These are phyloP conservation scores for Danionella cerebrum DNA, from an alignment of 2,113 vertebrate genomes.

Conservation along the genomic window DNA sequence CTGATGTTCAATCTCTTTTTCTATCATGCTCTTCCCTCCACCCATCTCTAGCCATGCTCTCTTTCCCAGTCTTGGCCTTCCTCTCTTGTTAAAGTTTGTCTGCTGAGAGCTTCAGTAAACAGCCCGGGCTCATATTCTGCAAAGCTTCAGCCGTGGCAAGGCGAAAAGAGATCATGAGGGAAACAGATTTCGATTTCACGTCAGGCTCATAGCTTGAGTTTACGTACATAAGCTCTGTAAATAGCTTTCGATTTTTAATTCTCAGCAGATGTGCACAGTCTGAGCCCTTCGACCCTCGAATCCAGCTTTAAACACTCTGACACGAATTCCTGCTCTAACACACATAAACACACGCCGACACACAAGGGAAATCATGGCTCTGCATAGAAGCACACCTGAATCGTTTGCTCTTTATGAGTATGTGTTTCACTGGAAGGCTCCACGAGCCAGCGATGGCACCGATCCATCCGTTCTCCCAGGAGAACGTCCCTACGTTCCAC, in stretches of 20 bases:
- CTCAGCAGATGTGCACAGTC: conserved; percentile 52
- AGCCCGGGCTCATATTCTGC: neutral
- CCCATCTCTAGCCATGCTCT: neutral
- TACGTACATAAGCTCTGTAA: conserved; percentile 58
- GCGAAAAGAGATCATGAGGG: conserved; percentile 34
- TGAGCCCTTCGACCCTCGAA: neutral
- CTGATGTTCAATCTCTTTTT: conserved; percentile 27
- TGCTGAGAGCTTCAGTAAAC: neutral
- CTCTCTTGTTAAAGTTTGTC: conserved; percentile 8
- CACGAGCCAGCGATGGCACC: conserved; percentile 1
- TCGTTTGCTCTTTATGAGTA: neutral
- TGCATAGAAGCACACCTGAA: conserved; percentile 24
- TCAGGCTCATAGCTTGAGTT: conserved; percentile 59
- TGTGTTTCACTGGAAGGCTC: neutral
- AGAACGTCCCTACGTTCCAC: neutral
- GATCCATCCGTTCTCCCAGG: neutral
- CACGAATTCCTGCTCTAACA: neutral
- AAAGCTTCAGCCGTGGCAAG: conserved; percentile 14
- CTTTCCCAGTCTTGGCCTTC: conserved; percentile 16
- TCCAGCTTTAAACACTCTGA: conserved; percentile 16
- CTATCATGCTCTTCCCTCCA: conserved; percentile 29
- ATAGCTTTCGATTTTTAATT: conserved; percentile 68
- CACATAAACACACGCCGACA: conserved; percentile 4
- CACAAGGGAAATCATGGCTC: conserved; percentile 3
- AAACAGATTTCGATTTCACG: conserved; percentile 63